Percentiles rank a stretch among this genome's conserved stretches.
phyloP scores from a whole-genome alignment of 2,797 vertebrate species.

The Halcyon chelicuti region DNA sequence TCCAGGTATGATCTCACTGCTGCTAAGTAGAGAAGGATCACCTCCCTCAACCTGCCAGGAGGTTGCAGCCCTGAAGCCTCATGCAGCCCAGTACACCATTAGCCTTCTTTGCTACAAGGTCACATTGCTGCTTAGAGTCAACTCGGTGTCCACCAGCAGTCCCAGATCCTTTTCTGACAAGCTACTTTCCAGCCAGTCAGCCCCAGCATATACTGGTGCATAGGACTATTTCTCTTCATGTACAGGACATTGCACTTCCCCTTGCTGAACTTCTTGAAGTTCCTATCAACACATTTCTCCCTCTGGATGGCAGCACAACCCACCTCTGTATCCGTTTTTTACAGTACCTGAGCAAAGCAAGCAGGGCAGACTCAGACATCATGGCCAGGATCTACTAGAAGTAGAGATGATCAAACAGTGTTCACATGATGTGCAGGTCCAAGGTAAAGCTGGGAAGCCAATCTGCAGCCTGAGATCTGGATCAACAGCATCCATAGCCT shows the following conservation, averaged over 20 bases:
- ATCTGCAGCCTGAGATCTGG: not conserved
- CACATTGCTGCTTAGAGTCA: not conserved
- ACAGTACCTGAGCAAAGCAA: not conserved
- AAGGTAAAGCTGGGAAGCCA: not conserved
- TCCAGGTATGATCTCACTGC: not conserved
- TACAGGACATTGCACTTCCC: not conserved
- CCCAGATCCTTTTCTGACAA: not conserved
- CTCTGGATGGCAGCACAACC: conserved; percentile 20
- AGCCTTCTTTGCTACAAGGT: not conserved
- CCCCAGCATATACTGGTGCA: no score
- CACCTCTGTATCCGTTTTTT: not conserved
- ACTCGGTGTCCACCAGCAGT: not conserved
- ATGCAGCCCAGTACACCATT: not conserved
- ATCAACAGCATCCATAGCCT: not conserved
- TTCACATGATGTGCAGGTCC: not conserved
- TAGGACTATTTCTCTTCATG: not conserved
- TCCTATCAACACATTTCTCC: not conserved
- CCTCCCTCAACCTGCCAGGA: not conserved
- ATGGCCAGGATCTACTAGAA: not conserved
- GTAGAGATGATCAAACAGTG: not conserved
- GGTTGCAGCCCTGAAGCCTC: no score
- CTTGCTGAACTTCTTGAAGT: not conserved
- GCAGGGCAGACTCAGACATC: not conserved
- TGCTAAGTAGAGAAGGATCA: not conserved
- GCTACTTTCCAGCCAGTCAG: not conserved